Percentiles rank a stretch among this genome's conserved stretches.
Conservation (phyloP, 92 coral and sea anemone species). For the Porites lobata region DNA sequence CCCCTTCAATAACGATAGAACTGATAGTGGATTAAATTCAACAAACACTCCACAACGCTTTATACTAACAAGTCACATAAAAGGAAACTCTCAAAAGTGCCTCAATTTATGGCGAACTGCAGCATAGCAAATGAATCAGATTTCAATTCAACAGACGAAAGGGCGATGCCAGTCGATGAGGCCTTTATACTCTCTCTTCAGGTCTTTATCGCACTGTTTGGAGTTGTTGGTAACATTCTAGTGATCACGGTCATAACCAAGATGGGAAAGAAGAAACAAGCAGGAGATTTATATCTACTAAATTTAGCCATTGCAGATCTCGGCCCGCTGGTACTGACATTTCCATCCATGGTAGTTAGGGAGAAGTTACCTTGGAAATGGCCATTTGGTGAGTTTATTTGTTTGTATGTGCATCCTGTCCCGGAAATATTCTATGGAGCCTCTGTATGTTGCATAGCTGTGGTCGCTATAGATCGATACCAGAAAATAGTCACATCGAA, state of each 20-base stretch:
- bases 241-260: constrained; percentile 47
- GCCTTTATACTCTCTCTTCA: not conserved
- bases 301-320: constrained; percentile 73
- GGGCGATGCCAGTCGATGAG: not conserved
- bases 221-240: constrained; percentile 60
- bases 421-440: constrained; percentile 61
- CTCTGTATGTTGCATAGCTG: constrained; percentile 42
- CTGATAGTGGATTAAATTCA: no score
- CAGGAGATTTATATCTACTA: constrained; percentile 53
- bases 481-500: not conserved
- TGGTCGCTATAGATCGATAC: constrained; percentile 25
- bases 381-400: constrained; percentile 54
- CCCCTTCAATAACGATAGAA: no score
- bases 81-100: no score
- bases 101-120: no score
- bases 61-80: no score
- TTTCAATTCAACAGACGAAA: not conserved
- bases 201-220: constrained; percentile 36
- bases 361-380: not conserved
- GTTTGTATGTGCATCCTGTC: constrained; percentile 50
- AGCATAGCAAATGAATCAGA: not conserved
- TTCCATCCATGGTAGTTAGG: constrained; percentile 20
- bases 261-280: constrained; percentile 37
- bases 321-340: constrained; percentile 42
- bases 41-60: no score